Base-by-base conservation (phyloP, 2,113 vertebrate species). In the Formicarius rufipectus region DNA sequence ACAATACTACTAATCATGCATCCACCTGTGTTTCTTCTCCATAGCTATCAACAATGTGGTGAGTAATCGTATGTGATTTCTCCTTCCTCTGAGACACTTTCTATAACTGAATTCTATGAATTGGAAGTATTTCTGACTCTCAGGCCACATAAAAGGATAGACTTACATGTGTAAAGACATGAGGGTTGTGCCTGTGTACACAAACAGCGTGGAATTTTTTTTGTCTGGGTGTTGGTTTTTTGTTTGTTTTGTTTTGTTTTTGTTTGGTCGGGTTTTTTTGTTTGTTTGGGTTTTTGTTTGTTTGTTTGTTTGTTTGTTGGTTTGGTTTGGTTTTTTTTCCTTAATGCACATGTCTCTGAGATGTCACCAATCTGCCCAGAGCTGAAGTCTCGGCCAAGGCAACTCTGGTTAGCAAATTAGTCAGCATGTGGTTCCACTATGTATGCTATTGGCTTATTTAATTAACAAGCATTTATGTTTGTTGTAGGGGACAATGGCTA, bases 401-500 rank as follows among this genome's bases (percentile, higher is more conserved):
- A 31, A 90, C n/a, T 90, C 85, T 71, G 78, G 74, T 81, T 83
- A 91, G 39, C 45, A 90, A 94, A 85, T 28, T 77, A 89, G 45
- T 85, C 71, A 88, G 63, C 82, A 91, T 76, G 84, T 91, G 71
- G 75, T 96, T 96, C 67, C 74, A 83, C 66, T 90, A 77, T 31
- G 30, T 62, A 80, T 55, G 42, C 17, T 90, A 86, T 91, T 91
- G 90, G 28, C 56, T 83, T 94, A 85, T 90, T 93, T 88, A 91
- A 96, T 91, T 94, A 94, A 85, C 63, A 67, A 88, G 55, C 71
- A 45, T 67, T 93, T 93, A 83, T 85, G 50, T 90, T 63, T 90
- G 37, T 87, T 91, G 33, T 55, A 83, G 53, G 35, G 44, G 50
- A 71, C 78, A 95, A 93, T 67, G 45, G 47, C 59, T 91, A 90